phyloP scores from a whole-genome alignment of 2,888 invertebrate species.

The Coleophora flavipennella region DNA sequence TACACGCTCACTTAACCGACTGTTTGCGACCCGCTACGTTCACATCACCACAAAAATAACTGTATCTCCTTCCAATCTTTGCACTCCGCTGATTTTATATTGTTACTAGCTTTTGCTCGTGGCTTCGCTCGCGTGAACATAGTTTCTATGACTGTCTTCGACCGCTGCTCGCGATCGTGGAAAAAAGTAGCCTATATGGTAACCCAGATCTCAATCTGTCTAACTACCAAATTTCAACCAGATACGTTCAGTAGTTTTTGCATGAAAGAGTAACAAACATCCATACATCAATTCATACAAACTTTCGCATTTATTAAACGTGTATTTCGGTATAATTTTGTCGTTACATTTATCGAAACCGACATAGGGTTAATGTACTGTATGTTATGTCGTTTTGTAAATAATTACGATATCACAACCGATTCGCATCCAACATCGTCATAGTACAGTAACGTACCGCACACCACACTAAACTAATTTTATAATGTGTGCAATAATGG shows the following conservation, averaged over 20 bases:
- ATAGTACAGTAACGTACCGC: constrained; percentile 9
- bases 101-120: no score
- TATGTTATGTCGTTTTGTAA: no score
- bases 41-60: constrained; percentile 45
- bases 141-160: no score
- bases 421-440: constrained; percentile 1
- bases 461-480: constrained; percentile 40
- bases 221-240: no score
- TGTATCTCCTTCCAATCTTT: constrained; percentile 42
- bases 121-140: no score
- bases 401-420: background rate
- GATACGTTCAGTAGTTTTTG: no score
- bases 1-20: constrained; percentile 33
- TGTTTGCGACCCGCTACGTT: constrained; percentile 38
- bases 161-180: no score
- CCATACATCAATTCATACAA: no score
- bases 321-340: constrained; percentile 36
- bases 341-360: constrained; percentile 27
- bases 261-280: no score
- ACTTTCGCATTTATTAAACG: constrained; percentile 23
- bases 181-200: no score
- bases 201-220: no score
- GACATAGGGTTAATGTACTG: no score
- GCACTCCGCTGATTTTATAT: constrained; percentile 51
- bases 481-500: constrained; percentile 50